A percentile compares a stretch with the other conserved stretches of the same genome.
phyloP scores from a whole-genome alignment of 2,888 invertebrate genomes.

The Ceramica pisi region DNA sequence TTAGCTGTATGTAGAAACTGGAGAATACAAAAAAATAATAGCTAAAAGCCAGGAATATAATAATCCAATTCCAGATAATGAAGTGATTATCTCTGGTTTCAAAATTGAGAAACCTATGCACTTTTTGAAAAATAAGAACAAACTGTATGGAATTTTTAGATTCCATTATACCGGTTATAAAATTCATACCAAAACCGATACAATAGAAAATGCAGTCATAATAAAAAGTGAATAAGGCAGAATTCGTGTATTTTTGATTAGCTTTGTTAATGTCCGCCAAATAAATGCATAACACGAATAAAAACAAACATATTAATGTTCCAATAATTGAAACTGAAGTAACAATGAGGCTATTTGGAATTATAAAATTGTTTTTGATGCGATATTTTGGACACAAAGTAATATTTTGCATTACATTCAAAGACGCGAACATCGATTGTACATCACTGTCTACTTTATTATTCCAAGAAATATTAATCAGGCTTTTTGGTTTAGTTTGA shows the following conservation, averaged over 20 bases:
- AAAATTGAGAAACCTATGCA: constrained; percentile 31
- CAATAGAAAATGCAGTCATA: background rate
- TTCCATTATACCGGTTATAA: background rate
- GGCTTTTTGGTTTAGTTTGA: too few relatives aligned
- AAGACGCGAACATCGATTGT: constrained; percentile 33
- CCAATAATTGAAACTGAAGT: constrained; percentile 7
- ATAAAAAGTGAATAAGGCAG: background rate
- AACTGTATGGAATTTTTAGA: constrained; percentile 12
- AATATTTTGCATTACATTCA: constrained; percentile 33
- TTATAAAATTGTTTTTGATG: constrained; percentile 4
- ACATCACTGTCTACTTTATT: constrained; percentile 27
- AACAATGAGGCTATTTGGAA: background rate
- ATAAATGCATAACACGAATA: background rate
- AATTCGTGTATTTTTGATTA: background rate
- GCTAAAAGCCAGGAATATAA: background rate
- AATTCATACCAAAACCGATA: constrained; percentile 20
- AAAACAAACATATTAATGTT: background rate
- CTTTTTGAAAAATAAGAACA: constrained; percentile 34
- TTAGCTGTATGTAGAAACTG: background rate
- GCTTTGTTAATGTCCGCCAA: background rate
- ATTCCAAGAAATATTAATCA: background rate
- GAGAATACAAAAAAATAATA: background rate
- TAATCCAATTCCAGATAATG: constrained; percentile 28
- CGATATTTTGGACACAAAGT: constrained; percentile 14
- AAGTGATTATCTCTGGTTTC: background rate